Percentiles rank a stretch among this genome's conserved stretches.
These are phyloP conservation scores for Halcyon senegalensis DNA, from an alignment of 2,113 vertebrate genomes.

Conservation along the genomic window DNA sequence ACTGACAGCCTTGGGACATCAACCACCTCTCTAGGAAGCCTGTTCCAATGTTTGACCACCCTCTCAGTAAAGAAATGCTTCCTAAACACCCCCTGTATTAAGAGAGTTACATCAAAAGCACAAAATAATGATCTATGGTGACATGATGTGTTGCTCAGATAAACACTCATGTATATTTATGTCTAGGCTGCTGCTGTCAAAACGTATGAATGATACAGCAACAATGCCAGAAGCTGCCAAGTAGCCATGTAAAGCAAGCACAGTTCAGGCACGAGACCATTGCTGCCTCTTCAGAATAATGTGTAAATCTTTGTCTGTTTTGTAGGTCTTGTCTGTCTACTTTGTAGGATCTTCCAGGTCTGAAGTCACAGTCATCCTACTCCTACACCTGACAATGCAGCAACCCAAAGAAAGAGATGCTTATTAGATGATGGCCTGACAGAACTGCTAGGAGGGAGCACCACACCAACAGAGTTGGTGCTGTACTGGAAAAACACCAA, in stretches of 20 bases:
- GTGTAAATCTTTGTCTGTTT: neutral
- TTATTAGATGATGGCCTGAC: neutral
- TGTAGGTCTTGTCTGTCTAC: neutral
- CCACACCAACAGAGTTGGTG: neutral
- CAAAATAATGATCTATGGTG: neutral
- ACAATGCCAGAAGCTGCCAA: neutral
- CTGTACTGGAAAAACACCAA: neutral
- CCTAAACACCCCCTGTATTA: neutral
- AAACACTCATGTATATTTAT: neutral
- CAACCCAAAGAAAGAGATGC: neutral
- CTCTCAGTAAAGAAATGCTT: neutral
- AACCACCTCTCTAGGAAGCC: neutral
- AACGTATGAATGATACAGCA: neutral
- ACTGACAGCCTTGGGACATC: neutral
- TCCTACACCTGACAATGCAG: neutral
- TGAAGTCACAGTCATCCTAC: neutral
- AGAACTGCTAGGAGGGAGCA: neutral
- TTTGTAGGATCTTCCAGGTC: neutral
- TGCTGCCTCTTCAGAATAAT: neutral
- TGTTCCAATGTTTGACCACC: neutral
- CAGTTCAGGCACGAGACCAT: neutral
- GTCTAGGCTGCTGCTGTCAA: neutral
- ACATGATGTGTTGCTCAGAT: neutral
- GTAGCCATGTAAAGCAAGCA: rapidly evolving
- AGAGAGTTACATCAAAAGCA: neutral